Base-by-base conservation (phyloP, 1,140 invertebrate species). In the Idris sp. region DNA sequence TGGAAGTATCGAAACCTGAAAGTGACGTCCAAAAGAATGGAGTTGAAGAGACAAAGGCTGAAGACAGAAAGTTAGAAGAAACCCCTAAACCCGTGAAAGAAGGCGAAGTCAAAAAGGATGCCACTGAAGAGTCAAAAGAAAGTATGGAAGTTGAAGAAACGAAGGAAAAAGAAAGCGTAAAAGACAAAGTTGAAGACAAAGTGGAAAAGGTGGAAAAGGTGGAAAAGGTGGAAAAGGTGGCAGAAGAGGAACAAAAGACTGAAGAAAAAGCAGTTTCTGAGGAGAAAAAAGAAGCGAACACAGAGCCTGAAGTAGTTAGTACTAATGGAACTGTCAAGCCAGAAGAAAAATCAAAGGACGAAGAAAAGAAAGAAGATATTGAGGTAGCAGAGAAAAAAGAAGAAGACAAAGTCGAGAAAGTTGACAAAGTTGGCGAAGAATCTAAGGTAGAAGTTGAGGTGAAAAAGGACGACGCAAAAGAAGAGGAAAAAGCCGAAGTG, bases 191-290 rank as follows among this genome's bases (percentile, higher is more conserved):
- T n/a, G n/a, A n/a, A n/a, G n/a, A n/a, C n/a, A 30, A 36, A 8
- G 49, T 68, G 3, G 44, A 67, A 26, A 10, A 48, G 11, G 81
- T 81, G 11, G 44, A 22, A 14, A 48, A 64, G 36, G 44, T 76
- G 30, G 75, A 74, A 36, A 69, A 74, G 26, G 43, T 54, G 2
- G 68, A 79, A 10, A 54, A 72, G 15, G 53, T 38, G 22, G 43
- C n/a, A n/a, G n/a, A n/a, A n/a, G n/a, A n/a, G n/a, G n/a, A n/a
- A n/a, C n/a, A n/a, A n/a, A n/a, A 48, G 26, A 31, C 28, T 13
- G 19, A 67, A 16, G 15, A 40, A 8, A 19, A 38, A 14, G n/a
- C n/a, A n/a, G n/a, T n/a, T n/a, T n/a, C n/a, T n/a, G 36, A 31
- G 2, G 30, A 18, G 44, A 11, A 31, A 13, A 51, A 69, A 10